phyloP scores from a whole-genome alignment of 1,140 invertebrate species.

The Caenorhabditis brenneri region DNA sequence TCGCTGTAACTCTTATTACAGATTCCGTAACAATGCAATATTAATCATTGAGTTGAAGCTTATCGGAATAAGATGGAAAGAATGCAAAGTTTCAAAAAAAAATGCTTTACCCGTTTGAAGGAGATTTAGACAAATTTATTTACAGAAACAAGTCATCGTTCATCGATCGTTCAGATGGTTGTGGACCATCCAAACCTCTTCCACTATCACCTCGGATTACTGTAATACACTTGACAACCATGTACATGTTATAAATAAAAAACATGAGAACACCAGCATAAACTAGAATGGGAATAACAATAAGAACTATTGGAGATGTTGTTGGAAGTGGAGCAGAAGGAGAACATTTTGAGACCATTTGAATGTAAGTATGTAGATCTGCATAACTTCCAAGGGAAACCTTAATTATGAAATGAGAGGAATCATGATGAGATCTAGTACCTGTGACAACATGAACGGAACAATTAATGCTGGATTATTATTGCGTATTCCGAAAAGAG shows the following conservation, averaged over 20 bases:
- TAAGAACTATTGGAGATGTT: constrained; percentile 1
- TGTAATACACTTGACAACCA: constrained; percentile 38
- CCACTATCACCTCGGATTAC: constrained; percentile 24
- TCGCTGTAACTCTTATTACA: too few species aligned
- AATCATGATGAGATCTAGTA: background rate
- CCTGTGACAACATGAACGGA: constrained; percentile 28
- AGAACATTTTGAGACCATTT: constrained; percentile 12
- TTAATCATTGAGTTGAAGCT: too few species aligned
- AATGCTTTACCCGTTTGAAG: too few species aligned
- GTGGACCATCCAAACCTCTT: background rate
- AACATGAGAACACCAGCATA: constrained; percentile 28
- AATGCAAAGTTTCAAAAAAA: too few species aligned
- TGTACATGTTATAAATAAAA: constrained; percentile 30
- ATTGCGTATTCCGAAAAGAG: constrained; percentile 6
- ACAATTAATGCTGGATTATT: constrained; percentile 20
- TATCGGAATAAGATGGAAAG: too few species aligned
- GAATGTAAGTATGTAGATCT: constrained; percentile 29
- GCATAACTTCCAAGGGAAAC: constrained; percentile 20
- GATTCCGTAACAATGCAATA: too few species aligned
- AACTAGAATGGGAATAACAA: constrained; percentile 30
- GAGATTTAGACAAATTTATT: background rate
- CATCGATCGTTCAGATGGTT: constrained; percentile 6
- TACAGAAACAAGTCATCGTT: constrained; percentile 11
- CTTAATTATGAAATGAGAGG: background rate
- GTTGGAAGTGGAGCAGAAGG: constrained; percentile 18